Evolutionary conservation across 2,113 vertebrate species (phyloP).

Genomic region (Climacteris rufus): DNA sequence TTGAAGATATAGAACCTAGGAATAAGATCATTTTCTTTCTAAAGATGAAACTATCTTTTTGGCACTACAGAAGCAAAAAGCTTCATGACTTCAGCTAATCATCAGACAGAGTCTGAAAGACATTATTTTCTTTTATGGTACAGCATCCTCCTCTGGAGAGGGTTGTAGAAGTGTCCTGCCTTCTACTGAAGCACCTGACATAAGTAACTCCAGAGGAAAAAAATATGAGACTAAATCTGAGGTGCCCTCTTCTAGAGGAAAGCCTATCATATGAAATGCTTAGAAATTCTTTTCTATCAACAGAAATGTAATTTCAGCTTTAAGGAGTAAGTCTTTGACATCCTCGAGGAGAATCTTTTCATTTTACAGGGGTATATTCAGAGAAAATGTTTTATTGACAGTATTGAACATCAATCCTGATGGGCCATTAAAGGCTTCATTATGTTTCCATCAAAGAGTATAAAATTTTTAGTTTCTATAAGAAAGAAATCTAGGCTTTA

Average conservation of each 20-base stretch:
- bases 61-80: not conserved
- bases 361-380: not conserved
- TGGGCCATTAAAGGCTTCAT: not conserved
- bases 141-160: not conserved
- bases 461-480: not conserved
- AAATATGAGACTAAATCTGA: not conserved
- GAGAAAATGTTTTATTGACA: not conserved
- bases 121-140: not conserved
- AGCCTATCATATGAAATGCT: not conserved
- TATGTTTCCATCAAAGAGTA: not conserved
- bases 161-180: not conserved
- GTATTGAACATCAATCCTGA: not conserved
- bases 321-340: not conserved
- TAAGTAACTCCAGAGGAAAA: not conserved
- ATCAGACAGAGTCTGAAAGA: not conserved
- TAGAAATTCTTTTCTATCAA: not conserved
- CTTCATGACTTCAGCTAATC: not conserved
- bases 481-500: not conserved
- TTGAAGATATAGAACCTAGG: not conserved
- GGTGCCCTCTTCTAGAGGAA: not conserved
- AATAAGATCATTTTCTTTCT: not conserved
- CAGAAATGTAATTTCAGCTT: not conserved
- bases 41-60: not conserved
- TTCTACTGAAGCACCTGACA: not conserved
- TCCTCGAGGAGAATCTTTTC: not conserved